phyloP scores from a whole-genome alignment of 2,888 invertebrate genomes.

The Drosophila parthenogenetica region DNA sequence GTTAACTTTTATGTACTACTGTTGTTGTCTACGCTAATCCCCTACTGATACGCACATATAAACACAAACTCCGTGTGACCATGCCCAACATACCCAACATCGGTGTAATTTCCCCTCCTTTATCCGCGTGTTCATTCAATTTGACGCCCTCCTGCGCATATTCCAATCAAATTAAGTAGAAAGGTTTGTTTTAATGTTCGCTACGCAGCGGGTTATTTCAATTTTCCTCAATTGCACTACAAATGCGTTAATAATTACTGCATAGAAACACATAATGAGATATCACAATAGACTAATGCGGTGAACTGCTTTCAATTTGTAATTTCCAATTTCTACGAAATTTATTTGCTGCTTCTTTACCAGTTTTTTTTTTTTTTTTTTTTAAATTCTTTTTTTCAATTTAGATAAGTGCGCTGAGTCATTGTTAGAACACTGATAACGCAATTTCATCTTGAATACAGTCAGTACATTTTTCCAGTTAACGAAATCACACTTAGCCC shows the following conservation, averaged over 20 bases:
- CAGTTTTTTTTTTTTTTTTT: no score
- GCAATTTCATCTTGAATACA: background rate
- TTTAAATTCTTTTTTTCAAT: background rate
- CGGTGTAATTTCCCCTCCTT: constrained; percentile 1
- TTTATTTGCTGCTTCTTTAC: background rate
- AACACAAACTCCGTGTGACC: constrained; percentile 19
- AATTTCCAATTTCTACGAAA: background rate
- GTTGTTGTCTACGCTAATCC: constrained; percentile 65
- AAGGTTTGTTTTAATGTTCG: constrained; percentile 59
- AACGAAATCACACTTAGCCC: background rate
- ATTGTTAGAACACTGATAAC: constrained; percentile 11
- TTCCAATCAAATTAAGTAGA: constrained; percentile 80
- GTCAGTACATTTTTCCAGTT: background rate
- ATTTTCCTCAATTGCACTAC: background rate
- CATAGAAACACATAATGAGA: background rate
- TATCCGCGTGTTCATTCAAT: constrained; percentile 15
- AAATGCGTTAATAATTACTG: constrained; percentile 33
- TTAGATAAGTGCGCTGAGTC: constrained; percentile 8
- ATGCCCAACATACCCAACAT: constrained; percentile 37
- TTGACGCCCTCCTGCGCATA: constrained; percentile 54
- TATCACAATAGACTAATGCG: background rate
- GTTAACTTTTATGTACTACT: constrained; percentile 49
- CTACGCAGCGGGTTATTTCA: constrained; percentile 4
- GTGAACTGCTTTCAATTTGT: background rate
- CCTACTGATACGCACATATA: constrained; percentile 31